These are phyloP conservation scores for Falco biarmicus DNA, from an alignment of 2,797 vertebrate genomes.

Conservation along the genomic window DNA sequence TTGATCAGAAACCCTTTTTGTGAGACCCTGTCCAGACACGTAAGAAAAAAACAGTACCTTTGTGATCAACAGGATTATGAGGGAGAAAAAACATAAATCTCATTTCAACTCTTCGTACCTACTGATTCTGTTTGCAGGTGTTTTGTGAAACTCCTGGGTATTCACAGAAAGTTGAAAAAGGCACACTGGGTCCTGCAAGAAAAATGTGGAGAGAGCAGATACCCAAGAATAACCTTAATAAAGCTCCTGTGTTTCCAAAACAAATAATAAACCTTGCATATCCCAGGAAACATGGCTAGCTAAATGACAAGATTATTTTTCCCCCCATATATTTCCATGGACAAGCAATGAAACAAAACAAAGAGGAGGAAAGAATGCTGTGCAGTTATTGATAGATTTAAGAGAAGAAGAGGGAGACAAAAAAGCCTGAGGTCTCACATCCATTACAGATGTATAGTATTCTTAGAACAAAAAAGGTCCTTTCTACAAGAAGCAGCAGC, in stretches of 20 bases:
- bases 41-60: background rate
- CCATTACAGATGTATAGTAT: background rate
- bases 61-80: background rate
- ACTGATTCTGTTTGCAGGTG: background rate
- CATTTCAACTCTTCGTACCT: background rate
- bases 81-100: background rate
- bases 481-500: background rate
- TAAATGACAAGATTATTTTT: background rate
- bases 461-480: background rate
- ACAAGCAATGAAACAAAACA: background rate
- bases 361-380: background rate
- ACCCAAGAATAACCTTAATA: conserved; percentile 48
- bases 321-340: background rate
- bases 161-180: background rate
- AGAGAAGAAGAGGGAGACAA: background rate
- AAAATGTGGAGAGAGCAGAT: conserved; percentile 25
- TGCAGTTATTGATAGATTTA: background rate
- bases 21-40: background rate
- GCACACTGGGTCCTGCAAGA: background rate
- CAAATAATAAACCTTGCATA: conserved; percentile 65
- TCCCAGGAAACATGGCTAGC: conserved; percentile 47
- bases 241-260: conserved; percentile 57
- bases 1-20: background rate
- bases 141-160: background rate
- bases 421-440: background rate